phyloP scores from a whole-genome alignment of 1,140 invertebrate species.

The Heliconius eleuchia region DNA sequence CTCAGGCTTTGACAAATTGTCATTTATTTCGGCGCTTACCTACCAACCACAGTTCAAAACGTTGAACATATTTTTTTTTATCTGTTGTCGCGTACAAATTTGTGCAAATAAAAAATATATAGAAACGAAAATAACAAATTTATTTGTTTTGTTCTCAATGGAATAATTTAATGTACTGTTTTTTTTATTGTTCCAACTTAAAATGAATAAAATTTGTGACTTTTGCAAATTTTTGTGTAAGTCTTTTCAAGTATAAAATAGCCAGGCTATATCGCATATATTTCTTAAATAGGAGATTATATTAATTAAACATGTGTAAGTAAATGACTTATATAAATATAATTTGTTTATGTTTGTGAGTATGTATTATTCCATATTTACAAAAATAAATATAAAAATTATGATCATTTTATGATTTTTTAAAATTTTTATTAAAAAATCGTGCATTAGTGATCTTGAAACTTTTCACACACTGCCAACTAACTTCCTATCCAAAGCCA shows the following conservation, averaged over 20 bases:
- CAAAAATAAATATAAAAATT: neutral
- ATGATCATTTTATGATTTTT: neutral
- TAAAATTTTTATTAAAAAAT: neutral
- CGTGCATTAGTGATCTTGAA: constrained; percentile 28
- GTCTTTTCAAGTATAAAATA: too few relatives aligned
- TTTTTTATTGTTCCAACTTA: too few relatives aligned
- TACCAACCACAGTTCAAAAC: neutral
- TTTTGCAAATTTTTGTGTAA: too few relatives aligned
- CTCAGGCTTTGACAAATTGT: constrained; percentile 1
- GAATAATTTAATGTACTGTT: too few relatives aligned
- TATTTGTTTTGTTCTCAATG: neutral
- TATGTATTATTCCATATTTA: neutral
- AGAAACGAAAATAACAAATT: too few relatives aligned
- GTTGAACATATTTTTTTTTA: neutral
- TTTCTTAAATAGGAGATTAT: too few relatives aligned
- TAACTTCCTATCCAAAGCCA: constrained; percentile 27
- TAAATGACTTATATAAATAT: neutral
- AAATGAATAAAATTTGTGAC: too few relatives aligned
- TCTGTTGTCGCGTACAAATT: neutral
- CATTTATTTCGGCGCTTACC: neutral
- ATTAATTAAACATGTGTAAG: neutral
- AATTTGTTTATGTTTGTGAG: neutral
- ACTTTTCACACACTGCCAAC: neutral
- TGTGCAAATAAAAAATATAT: neutral
- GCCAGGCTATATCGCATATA: too few relatives aligned